Conservation (phyloP, 2,797 vertebrate species). For the Brotogeris chrysoptera region DNA sequence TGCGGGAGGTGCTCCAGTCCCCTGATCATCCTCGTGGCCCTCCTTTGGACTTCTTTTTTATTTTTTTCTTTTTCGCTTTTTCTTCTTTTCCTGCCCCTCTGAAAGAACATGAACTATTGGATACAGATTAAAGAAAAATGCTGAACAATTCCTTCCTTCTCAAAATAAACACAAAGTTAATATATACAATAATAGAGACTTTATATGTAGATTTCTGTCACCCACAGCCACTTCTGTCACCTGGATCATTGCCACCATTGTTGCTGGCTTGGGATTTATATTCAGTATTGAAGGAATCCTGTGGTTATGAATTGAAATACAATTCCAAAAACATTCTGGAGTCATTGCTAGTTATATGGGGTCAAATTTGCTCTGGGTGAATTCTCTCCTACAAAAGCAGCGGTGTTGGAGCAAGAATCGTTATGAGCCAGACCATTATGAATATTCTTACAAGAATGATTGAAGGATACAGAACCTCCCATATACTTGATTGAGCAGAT, state of each 20-base stretch:
- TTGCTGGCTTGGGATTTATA: neutral
- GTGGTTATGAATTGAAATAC: neutral
- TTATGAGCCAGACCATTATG: neutral
- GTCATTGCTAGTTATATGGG: neutral
- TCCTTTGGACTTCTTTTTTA: neutral
- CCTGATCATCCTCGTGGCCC: neutral
- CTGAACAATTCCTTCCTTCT: neutral
- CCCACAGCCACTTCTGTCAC: neutral
- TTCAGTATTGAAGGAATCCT: slow-evolving; percentile 1
- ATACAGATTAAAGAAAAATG: neutral
- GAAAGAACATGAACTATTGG: neutral
- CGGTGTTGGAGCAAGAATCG: neutral
- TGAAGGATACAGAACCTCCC: neutral
- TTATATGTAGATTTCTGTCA: neutral
- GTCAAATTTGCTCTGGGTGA: neutral
- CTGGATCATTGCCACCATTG: slow-evolving; percentile 27
- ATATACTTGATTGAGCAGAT: neutral
- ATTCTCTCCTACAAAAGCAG: neutral
- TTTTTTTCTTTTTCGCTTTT: neutral
- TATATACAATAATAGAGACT: neutral
- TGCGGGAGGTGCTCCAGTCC: neutral
- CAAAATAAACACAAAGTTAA: neutral
- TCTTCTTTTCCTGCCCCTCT: neutral
- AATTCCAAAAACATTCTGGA: neutral
- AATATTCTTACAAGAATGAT: neutral